Evolutionary conservation across 2,888 invertebrate genomes (phyloP).

Genomic region (Ischnura elegans): DNA sequence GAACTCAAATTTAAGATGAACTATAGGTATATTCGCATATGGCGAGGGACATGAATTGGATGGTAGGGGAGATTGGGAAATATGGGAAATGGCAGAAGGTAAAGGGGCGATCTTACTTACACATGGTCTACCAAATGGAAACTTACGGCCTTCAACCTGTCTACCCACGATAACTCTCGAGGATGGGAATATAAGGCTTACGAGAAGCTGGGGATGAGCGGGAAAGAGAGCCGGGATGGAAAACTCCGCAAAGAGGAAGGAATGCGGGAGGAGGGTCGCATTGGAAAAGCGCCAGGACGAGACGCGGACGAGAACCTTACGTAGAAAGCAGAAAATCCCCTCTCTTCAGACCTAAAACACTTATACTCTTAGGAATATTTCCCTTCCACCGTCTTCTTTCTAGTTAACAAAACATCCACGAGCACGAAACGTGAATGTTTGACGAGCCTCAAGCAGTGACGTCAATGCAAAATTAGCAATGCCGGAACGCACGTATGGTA

Average conservation of each 20-base stretch:
- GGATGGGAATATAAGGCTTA: neutral
- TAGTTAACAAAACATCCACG: neutral
- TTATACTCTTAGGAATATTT: neutral
- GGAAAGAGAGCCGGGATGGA: neutral
- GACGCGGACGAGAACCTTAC: neutral
- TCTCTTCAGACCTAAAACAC: neutral
- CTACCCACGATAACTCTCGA: neutral
- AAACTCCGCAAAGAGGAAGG: neutral
- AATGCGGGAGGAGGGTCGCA: neutral
- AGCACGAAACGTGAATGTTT: neutral
- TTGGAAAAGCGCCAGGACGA: neutral
- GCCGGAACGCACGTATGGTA: no score
- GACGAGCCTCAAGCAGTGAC: no score
- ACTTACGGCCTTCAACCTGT: neutral
- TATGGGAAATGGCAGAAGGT: neutral
- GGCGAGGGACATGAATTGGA: neutral
- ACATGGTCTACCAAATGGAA: constrained; percentile 15
- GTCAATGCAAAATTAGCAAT: no score
- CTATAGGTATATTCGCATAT: neutral
- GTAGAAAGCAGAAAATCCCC: neutral
- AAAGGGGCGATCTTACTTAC: constrained; percentile 27
- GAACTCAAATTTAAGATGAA: neutral
- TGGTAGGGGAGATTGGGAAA: neutral
- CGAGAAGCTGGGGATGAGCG: neutral
- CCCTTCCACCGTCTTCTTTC: no score